These are phyloP conservation scores for Gymnopithys bicolor DNA, from an alignment of 2,797 vertebrate species.

Conservation along the genomic window DNA sequence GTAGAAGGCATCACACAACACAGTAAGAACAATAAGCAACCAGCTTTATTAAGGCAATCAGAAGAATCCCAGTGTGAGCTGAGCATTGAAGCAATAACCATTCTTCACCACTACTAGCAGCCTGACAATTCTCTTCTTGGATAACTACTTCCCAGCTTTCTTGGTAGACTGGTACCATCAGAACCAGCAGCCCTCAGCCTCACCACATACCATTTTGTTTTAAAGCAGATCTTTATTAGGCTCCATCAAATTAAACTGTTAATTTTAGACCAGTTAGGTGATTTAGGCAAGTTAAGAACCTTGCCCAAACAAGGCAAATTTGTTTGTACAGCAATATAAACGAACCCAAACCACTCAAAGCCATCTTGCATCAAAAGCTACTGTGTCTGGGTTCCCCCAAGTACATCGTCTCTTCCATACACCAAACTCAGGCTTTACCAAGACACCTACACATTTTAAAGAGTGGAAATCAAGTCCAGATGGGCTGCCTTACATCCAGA, in stretches of 20 bases:
- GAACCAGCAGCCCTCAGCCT: background rate
- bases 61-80: background rate
- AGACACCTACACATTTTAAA: background rate
- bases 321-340: background rate
- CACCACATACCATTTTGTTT: background rate
- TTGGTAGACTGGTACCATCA: background rate
- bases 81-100: background rate
- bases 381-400: background rate
- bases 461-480: background rate
- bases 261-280: background rate
- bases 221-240: background rate
- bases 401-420: background rate
- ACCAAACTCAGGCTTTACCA: background rate
- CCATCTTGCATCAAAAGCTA: background rate
- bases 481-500: background rate
- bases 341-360: background rate
- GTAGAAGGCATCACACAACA: background rate
- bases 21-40: background rate
- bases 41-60: background rate
- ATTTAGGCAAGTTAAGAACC: background rate
- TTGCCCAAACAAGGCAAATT: background rate
- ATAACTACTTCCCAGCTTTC: background rate
- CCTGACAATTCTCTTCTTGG: background rate
- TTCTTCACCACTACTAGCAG: background rate
- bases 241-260: background rate